These are phyloP conservation scores for Xylocopa sonorina DNA, from an alignment of 1,140 invertebrate genomes.

Conservation along the genomic window DNA sequence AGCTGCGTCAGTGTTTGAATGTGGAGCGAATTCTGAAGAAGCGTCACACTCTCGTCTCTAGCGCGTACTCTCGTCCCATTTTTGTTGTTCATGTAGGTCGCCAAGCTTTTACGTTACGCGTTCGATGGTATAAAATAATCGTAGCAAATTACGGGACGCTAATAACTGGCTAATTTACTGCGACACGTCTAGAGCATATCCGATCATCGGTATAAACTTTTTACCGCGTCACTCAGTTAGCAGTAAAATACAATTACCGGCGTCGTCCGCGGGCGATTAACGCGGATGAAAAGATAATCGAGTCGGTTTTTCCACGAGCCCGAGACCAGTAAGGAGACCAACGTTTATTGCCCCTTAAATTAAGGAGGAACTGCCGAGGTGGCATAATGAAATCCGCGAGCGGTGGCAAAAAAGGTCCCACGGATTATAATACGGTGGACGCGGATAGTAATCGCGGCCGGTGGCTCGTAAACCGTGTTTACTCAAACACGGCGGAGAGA, in stretches of 20 bases:
- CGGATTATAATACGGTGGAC: not conserved
- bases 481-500: slow-evolving; percentile 19
- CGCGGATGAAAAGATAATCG: not conserved
- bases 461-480: slow-evolving; percentile 32
- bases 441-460: slow-evolving; percentile 3
- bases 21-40: too few relatives aligned
- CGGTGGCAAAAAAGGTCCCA: not conserved
- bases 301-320: not conserved
- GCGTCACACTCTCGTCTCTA: too few relatives aligned
- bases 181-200: too few relatives aligned
- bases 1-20: too few relatives aligned
- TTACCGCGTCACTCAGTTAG: not conserved
- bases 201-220: not conserved
- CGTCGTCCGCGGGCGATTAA: not conserved
- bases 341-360: slow-evolving; percentile 27
- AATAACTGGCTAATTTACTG: too few relatives aligned
- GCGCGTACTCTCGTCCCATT: too few relatives aligned
- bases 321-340: not conserved
- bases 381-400: slow-evolving; percentile 22
- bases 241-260: not conserved
- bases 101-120: too few relatives aligned
- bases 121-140: too few relatives aligned
- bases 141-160: too few relatives aligned
- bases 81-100: too few relatives aligned
- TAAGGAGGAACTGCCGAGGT: not conserved